A percentile compares a stretch with the other conserved stretches of the same genome.
Evolutionary conservation across 2,888 invertebrate species (phyloP).

Genomic region (Eristalis arbustorum): DNA sequence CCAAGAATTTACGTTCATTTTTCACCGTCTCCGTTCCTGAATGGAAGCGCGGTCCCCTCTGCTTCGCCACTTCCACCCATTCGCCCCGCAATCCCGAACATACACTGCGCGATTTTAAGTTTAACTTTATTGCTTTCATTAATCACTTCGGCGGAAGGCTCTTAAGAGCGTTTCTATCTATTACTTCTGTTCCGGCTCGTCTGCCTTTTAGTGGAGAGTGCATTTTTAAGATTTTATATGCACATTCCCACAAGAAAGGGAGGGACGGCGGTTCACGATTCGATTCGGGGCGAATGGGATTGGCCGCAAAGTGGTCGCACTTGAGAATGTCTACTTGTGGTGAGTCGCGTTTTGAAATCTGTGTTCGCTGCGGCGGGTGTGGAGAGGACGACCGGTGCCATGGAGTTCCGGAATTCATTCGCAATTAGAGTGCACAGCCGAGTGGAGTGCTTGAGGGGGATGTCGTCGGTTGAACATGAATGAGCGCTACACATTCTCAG

Average conservation of each 20-base stretch:
- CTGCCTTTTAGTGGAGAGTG: constrained; percentile 33
- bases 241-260: constrained; percentile 27
- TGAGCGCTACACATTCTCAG: neutral
- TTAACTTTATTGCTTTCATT: constrained; percentile 69
- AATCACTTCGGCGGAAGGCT: constrained; percentile 69
- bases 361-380: neutral
- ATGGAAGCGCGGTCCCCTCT: neutral
- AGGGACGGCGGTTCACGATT: constrained; percentile 26
- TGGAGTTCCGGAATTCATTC: neutral
- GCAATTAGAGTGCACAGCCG: neutral
- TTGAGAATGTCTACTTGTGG: constrained; percentile 49
- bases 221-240: constrained; percentile 51
- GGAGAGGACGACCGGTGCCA: neutral
- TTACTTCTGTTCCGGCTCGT: constrained; percentile 1
- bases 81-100: neutral
- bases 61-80: neutral
- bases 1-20: constrained; percentile 47
- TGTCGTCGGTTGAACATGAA: neutral
- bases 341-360: neutral
- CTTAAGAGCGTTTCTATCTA: constrained; percentile 58
- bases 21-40: constrained; percentile 19
- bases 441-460: neutral
- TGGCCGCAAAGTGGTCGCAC: constrained; percentile 59
- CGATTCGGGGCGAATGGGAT: constrained; percentile 50
- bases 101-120: constrained; percentile 56